Evolutionary conservation across 1,140 invertebrate species (phyloP), one percentile per base, ranked within the genome.

Genomic region (Chlorops oryzae): DNA sequence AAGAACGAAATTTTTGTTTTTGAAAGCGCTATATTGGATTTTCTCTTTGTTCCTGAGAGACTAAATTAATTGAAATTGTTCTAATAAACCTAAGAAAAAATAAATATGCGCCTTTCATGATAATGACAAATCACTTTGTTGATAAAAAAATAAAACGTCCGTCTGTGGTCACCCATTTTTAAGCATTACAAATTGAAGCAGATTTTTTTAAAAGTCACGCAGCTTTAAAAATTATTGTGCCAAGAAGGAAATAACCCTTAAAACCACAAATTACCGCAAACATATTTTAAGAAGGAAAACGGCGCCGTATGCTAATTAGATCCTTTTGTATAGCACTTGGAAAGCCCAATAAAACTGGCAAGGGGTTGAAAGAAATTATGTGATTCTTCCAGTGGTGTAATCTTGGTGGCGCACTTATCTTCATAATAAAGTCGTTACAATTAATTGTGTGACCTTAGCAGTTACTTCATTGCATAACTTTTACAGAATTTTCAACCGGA

Each of bases 361-460:
- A 45, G 35, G n/a, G 32, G 35, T 45, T 27, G 20, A 34, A 28
- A 44, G 20, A 44, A n/a, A n/a, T n/a, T n/a, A n/a, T n/a, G n/a
- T n/a, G n/a, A n/a, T n/a, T n/a, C n/a, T n/a, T n/a, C n/a, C n/a
- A n/a, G n/a, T n/a, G n/a, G n/a, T n/a, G n/a, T n/a, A n/a, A n/a
- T n/a, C n/a, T n/a, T n/a, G n/a, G n/a, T n/a, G n/a, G 15, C 32
- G 52, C 54, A 65, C 62, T 64, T 64, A n/a, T n/a, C n/a, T 65
- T 54, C 65, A 69, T 64, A 69, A 69, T 68, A 65, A 63, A 69
- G 61, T 65, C 65, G 60, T 69, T 68, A 69, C 58, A 69, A 69
- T 69, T 69, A 69, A 69, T 69, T 69, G 65, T 51, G 65, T 53
- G 56, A 59, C 59, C 62, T 58, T 64, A 44, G 53, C 58, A 51